Evolutionary conservation across 1,140 invertebrate species (phyloP).

Genomic region (Lordiphosa stackelbergi): DNA sequence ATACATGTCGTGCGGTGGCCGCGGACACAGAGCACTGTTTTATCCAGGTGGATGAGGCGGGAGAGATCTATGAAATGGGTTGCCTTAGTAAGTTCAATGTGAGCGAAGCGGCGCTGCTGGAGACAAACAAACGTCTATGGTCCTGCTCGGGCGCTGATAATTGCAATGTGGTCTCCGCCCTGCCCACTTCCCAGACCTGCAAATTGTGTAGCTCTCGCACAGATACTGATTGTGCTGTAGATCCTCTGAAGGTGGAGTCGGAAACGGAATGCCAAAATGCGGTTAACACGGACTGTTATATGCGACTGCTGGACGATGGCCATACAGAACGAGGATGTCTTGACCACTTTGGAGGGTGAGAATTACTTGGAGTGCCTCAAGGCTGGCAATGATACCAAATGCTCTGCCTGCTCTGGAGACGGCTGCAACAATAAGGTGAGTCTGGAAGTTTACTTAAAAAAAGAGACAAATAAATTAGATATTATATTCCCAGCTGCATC

Average conservation of each 20-base stretch:
- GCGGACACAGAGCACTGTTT: conserved; percentile 54
- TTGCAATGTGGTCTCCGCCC: conserved; percentile 48
- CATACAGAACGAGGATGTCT: conserved; percentile 69
- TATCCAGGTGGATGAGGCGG: conserved; percentile 42
- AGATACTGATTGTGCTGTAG: conserved; percentile 43
- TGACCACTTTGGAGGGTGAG: conserved; percentile 41
- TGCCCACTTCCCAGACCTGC: conserved; percentile 39
- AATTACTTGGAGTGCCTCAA: conserved; percentile 46
- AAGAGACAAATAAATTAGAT: no score
- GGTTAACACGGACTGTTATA: conserved; percentile 61
- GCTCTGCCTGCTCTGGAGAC: conserved; percentile 39
- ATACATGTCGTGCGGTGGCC: conserved; percentile 53
- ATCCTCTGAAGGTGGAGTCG: conserved; percentile 14
- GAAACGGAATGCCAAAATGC: conserved; percentile 24
- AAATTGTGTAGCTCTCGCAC: conserved; percentile 59
- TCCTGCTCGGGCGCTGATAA: conserved; percentile 53
- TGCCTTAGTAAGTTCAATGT: conserved; percentile 66
- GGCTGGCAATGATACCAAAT: conserved; percentile 39
- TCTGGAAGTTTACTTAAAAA: no score
- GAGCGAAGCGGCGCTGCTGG: conserved; percentile 32
- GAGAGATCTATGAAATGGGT: conserved; percentile 39
- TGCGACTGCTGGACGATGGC: conserved; percentile 48
- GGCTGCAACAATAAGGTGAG: conserved; percentile 55
- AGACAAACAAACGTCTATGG: conserved; percentile 53
- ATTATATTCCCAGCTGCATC: conserved; percentile 44